These are phyloP conservation scores for Natator depressus DNA, from an alignment of 2,113 vertebrate genomes.

Conservation along the genomic window DNA sequence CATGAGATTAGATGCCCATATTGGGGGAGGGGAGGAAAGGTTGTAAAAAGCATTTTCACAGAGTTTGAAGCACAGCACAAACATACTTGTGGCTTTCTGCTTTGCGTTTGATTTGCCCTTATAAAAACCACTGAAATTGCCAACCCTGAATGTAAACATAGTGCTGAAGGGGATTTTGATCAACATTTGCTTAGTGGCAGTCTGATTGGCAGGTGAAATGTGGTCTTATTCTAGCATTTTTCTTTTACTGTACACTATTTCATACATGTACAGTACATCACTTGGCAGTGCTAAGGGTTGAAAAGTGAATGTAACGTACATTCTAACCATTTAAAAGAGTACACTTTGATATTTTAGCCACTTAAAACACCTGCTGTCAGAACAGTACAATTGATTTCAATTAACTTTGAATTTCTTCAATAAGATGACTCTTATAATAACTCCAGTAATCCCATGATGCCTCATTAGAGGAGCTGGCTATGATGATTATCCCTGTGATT, in stretches of 20 bases:
- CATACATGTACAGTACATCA: slow-evolving; percentile 17
- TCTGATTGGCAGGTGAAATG: slow-evolving; percentile 27
- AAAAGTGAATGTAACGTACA: slow-evolving; percentile 12
- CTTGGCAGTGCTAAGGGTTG: slow-evolving; percentile 37
- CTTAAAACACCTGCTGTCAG: slow-evolving; percentile 74
- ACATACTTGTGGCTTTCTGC: slow-evolving; percentile 8
- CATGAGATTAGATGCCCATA: not conserved
- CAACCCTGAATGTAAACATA: not conserved
- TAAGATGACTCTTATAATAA: slow-evolving; percentile 70
- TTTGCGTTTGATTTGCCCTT: not conserved
- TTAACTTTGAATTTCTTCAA: slow-evolving; percentile 73
- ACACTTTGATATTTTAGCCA: slow-evolving; percentile 64
- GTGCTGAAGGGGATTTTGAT: slow-evolving; percentile 21
- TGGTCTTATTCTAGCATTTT: slow-evolving; percentile 35
- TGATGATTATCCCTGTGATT: slow-evolving; percentile 70
- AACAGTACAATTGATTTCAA: slow-evolving; percentile 72
- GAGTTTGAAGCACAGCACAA: not conserved
- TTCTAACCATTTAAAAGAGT: slow-evolving; percentile 55
- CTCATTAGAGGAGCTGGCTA: slow-evolving; percentile 77
- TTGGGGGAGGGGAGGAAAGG: not conserved
- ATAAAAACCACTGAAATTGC: not conserved
- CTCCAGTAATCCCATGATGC: slow-evolving; percentile 75
- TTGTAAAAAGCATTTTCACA: not conserved
- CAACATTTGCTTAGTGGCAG: slow-evolving; percentile 49
- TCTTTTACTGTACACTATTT: slow-evolving; percentile 40